phyloP scores from a whole-genome alignment of 2,888 invertebrate species.

The Dolomedes plantarius region DNA sequence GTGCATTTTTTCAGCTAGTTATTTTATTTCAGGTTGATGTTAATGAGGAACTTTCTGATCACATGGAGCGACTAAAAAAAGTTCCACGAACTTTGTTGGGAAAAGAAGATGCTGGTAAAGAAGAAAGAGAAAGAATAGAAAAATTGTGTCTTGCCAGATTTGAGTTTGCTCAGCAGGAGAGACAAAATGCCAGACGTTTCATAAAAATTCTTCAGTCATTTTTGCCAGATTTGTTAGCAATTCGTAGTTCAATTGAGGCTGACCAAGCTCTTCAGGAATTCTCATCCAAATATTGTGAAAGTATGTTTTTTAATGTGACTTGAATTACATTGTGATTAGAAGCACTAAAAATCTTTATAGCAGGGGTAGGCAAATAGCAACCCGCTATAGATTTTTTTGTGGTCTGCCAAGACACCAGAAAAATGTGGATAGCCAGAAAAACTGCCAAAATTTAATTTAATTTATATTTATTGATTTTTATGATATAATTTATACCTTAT shows the following conservation, averaged over 20 bases:
- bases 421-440: too few relatives aligned
- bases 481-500: too few relatives aligned
- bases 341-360: background rate
- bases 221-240: constrained; percentile 85
- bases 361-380: too few relatives aligned
- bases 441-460: too few relatives aligned
- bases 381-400: too few relatives aligned
- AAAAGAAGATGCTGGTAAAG: constrained; percentile 72
- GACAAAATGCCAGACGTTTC: constrained; percentile 90
- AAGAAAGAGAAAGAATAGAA: constrained; percentile 73
- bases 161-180: constrained; percentile 79
- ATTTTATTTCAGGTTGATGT: constrained; percentile 25
- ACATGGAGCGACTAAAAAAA: constrained; percentile 69
- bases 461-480: too few relatives aligned
- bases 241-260: constrained; percentile 89
- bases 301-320: too few relatives aligned
- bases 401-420: too few relatives aligned
- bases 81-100: constrained; percentile 72
- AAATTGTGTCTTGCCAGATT: constrained; percentile 71
- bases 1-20: too few relatives aligned
- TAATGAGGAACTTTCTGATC: constrained; percentile 25
- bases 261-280: constrained; percentile 95
- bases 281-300: constrained; percentile 92
- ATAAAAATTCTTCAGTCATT: constrained; percentile 85
- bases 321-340: constrained; percentile 7